A percentile compares a stretch with the other conserved stretches of the same genome.
phyloP scores from a whole-genome alignment of 2,888 invertebrate species.

The Oegoconia quadripuncta region DNA sequence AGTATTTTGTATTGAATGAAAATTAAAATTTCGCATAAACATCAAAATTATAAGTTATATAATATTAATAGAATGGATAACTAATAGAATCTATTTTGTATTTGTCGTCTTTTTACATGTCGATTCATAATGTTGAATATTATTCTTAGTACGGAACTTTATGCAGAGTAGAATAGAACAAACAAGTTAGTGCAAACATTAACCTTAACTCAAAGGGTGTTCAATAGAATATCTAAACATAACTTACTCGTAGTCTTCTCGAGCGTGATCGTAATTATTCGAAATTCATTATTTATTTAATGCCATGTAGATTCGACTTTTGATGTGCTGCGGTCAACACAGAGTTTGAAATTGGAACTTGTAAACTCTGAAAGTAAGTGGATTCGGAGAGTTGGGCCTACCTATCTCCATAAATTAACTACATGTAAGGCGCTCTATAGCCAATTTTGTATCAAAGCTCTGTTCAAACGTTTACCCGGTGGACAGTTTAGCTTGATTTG shows the following conservation, averaged over 20 bases:
- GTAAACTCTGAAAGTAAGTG: constrained; percentile 5
- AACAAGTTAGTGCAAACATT: neutral
- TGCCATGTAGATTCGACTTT: constrained; percentile 7
- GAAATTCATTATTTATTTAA: constrained; percentile 8
- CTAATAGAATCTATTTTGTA: no score
- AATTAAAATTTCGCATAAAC: no score
- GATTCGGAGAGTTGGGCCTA: constrained; percentile 8
- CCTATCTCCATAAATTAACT: constrained; percentile 9
- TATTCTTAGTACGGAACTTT: no score
- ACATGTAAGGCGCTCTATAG: constrained; percentile 4
- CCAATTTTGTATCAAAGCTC: constrained; percentile 29
- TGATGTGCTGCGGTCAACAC: constrained; percentile 8
- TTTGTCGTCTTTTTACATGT: no score
- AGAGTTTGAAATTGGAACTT: constrained; percentile 5
- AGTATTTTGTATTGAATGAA: no score
- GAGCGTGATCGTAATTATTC: neutral
- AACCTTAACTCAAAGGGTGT: neutral
- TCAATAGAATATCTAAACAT: neutral
- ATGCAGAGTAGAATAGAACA: no score
- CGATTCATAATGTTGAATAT: no score
- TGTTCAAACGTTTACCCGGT: constrained; percentile 36
- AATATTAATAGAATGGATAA: no score
- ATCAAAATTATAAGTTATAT: no score
- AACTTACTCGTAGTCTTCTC: no score
- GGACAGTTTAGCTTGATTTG: constrained; percentile 47